Percentiles rank a stretch among this genome's conserved stretches.
phyloP scores from a whole-genome alignment of 1,140 invertebrate genomes.

The Diabrotica undecimpunctata region DNA sequence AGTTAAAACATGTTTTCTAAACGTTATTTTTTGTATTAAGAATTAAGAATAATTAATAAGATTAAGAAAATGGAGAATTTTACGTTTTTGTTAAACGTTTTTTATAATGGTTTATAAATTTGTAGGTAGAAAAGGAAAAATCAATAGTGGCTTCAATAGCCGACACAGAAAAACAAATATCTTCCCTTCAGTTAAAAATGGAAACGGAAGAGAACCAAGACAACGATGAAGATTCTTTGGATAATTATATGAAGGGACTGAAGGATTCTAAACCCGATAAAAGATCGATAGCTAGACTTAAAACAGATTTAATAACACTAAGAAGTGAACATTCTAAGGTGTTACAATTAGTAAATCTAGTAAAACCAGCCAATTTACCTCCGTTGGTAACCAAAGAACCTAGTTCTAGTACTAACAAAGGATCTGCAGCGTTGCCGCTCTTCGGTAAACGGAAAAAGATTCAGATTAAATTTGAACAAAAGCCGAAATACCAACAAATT shows the following conservation, averaged over 20 bases:
- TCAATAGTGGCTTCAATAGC: conserved; percentile 57
- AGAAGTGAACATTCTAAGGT: conserved; percentile 66
- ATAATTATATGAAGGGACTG: conserved; percentile 70
- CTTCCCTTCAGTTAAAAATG: conserved; percentile 46
- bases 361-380: conserved; percentile 68
- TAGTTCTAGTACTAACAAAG: conserved; percentile 21
- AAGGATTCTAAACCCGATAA: conserved; percentile 49
- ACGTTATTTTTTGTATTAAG: no score
- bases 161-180: conserved; percentile 58
- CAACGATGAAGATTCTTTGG: conserved; percentile 62
- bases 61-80: no score
- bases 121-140: conserved; percentile 66
- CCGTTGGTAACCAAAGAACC: conserved; percentile 42
- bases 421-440: conserved; percentile 32
- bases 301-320: conserved; percentile 63
- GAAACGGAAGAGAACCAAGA: conserved; percentile 34
- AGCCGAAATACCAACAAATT: conserved; percentile 28
- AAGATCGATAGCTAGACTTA: conserved; percentile 50
- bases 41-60: no score
- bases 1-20: no score
- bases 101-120: neutral
- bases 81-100: no score
- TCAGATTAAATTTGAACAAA: conserved; percentile 14
- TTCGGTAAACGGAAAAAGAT: conserved; percentile 43
- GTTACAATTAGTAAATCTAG: conserved; percentile 69